A percentile compares a stretch with the other conserved stretches of the same genome.
These are phyloP conservation scores for Malurus alboscapulatus DNA, from an alignment of 2,113 vertebrate species.

Conservation along the genomic window DNA sequence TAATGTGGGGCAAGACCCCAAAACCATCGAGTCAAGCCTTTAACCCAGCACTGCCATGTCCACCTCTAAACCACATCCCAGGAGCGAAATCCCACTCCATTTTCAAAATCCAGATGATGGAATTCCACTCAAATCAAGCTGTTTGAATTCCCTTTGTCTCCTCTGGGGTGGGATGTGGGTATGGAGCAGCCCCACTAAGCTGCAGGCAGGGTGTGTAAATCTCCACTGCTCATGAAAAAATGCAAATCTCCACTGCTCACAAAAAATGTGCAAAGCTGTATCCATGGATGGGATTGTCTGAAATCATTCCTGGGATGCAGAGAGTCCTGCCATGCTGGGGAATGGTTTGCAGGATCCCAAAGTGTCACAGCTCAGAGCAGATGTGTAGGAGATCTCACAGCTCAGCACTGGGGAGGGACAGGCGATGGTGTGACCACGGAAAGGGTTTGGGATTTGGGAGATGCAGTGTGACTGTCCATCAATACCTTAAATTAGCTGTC, in stretches of 20 bases:
- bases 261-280: neutral
- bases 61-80: neutral
- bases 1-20: neutral
- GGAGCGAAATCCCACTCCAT: neutral
- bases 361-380: neutral
- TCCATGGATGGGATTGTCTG: neutral
- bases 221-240: neutral
- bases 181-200: neutral
- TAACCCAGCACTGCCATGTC: neutral
- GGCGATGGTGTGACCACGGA: fast-evolving
- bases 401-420: neutral
- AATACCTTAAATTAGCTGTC: slow-evolving; percentile 31
- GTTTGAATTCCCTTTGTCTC: neutral
- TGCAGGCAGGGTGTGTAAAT: fast-evolving
- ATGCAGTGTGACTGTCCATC: neutral
- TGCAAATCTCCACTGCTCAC: neutral
- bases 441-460: neutral
- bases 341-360: neutral
- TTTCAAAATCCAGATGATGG: neutral
- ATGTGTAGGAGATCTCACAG: fast-evolving
- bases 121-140: neutral
- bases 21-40: neutral
- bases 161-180: neutral
- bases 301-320: neutral
- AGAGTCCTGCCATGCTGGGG: neutral